Conservation (phyloP, 2,888 invertebrate genomes). For the Biston stratarius region DNA sequence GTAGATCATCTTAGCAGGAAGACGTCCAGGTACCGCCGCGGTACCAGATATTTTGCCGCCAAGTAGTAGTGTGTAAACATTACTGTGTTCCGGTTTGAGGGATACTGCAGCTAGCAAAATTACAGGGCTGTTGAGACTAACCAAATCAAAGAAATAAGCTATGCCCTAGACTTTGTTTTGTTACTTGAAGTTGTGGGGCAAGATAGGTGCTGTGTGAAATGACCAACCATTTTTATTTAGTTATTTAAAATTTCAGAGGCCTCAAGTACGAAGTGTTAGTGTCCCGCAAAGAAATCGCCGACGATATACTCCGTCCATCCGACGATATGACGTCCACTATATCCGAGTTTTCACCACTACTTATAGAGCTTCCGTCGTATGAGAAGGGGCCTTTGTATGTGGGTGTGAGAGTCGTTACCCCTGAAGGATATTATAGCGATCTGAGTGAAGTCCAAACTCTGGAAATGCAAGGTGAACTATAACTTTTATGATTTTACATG, state of each 20-base stretch:
- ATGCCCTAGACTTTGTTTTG: too few species aligned
- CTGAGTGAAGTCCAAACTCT: constrained; percentile 86
- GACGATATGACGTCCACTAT: constrained; percentile 69
- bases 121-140: too few species aligned
- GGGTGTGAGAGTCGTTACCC: constrained; percentile 87
- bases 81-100: too few species aligned
- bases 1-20: too few species aligned
- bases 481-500: not conserved
- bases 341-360: constrained; percentile 82
- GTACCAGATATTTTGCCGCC: too few species aligned
- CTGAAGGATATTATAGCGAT: constrained; percentile 87
- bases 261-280: constrained; percentile 88
- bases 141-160: too few species aligned
- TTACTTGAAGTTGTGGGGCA: too few species aligned
- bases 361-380: constrained; percentile 81
- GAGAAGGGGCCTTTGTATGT: constrained; percentile 85
- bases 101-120: too few species aligned
- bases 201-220: too few species aligned
- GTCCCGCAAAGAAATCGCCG: constrained; percentile 81
- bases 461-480: constrained; percentile 70
- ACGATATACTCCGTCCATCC: constrained; percentile 71
- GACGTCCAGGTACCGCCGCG: too few species aligned
- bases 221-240: not conserved
- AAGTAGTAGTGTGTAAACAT: too few species aligned
- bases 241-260: constrained; percentile 53